A percentile compares a stretch with the other conserved stretches of the same genome.
These are phyloP conservation scores for Pitangus sulphuratus DNA, from an alignment of 2,797 vertebrate genomes.

Conservation along the genomic window DNA sequence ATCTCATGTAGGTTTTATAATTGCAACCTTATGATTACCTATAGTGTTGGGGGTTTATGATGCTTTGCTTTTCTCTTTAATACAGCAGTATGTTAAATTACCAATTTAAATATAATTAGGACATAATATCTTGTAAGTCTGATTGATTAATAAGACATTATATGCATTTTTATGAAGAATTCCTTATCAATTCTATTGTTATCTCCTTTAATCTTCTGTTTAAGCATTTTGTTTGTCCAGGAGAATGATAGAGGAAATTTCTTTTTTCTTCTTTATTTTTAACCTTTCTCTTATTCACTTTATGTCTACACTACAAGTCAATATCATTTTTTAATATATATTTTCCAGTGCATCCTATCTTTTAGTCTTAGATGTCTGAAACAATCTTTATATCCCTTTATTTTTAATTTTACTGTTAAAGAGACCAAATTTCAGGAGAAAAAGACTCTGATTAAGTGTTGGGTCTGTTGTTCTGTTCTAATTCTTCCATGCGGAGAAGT, in stretches of 20 bases:
- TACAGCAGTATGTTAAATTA: background rate
- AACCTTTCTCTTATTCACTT: background rate
- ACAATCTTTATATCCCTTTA: background rate
- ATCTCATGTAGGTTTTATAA: background rate
- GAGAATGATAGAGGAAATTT: background rate
- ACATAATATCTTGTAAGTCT: background rate
- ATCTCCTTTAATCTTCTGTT: background rate
- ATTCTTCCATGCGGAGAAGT: background rate
- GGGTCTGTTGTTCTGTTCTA: rapidly evolving
- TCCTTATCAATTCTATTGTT: background rate
- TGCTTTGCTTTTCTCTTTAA: background rate
- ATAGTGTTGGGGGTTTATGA: background rate
- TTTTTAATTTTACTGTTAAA: background rate
- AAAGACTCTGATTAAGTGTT: background rate
- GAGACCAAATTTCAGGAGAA: background rate
- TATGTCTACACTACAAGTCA: background rate
- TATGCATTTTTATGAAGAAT: background rate
- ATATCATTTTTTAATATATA: background rate
- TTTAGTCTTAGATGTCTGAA: background rate
- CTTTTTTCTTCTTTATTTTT: background rate
- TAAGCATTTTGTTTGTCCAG: background rate
- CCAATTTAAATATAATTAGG: background rate
- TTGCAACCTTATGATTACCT: background rate
- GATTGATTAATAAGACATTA: background rate
- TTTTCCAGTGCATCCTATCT: background rate